These are phyloP conservation scores for Parnassius mnemosyne DNA, from an alignment of 2,888 invertebrate genomes.

Conservation along the genomic window DNA sequence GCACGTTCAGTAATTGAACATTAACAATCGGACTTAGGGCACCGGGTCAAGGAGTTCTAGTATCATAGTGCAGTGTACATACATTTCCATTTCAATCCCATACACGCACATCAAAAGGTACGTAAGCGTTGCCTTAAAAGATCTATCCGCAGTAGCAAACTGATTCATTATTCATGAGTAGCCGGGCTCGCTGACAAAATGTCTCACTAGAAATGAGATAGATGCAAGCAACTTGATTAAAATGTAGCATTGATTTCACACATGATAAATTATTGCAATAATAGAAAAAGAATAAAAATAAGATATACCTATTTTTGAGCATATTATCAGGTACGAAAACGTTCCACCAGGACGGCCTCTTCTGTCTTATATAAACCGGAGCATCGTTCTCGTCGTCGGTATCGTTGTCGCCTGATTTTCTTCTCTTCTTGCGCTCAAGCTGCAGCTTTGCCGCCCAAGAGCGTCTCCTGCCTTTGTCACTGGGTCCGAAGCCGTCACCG, in stretches of 20 bases:
- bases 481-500: constrained; percentile 56
- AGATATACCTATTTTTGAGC: constrained; percentile 83
- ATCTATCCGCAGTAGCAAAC: constrained; percentile 31
- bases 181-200: constrained; percentile 22
- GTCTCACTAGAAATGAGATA: constrained; percentile 10
- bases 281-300: constrained; percentile 22
- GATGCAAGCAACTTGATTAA: constrained; percentile 9
- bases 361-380: constrained; percentile 81
- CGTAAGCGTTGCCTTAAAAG: constrained; percentile 27
- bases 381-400: constrained; percentile 68
- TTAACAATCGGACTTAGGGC: constrained; percentile 55
- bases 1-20: constrained; percentile 47
- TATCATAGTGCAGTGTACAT: constrained; percentile 51
- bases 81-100: constrained; percentile 59
- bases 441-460: constrained; percentile 81
- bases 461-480: constrained; percentile 81
- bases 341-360: constrained; percentile 94
- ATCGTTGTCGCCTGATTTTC: constrained; percentile 76
- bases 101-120: constrained; percentile 36
- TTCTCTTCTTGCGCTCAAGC: constrained; percentile 76
- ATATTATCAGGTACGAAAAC: constrained; percentile 90
- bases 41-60: constrained; percentile 67
- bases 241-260: constrained; percentile 10
- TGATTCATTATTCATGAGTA: constrained; percentile 32
- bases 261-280: neutral